phyloP scores from a whole-genome alignment of 2,888 invertebrate species.

The Limenitis camilla region DNA sequence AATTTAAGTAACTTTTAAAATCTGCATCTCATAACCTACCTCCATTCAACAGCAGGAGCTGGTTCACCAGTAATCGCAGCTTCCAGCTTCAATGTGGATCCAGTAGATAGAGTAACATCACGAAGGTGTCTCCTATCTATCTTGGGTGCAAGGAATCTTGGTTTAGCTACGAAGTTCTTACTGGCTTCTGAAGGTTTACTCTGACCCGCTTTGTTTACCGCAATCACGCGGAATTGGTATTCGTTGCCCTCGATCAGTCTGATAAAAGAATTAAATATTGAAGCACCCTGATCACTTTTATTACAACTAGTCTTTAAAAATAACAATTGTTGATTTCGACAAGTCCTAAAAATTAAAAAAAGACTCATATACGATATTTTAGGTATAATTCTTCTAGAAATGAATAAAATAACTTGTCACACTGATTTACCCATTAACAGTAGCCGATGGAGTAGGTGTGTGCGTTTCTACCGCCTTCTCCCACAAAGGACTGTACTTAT shows the following conservation, averaged over 20 bases:
- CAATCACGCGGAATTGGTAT: slow-evolving; percentile 96
- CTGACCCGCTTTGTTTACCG: slow-evolving; percentile 95
- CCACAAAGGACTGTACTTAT: slow-evolving; percentile 94
- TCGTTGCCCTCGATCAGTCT: slow-evolving; percentile 94
- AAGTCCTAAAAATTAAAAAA: background rate
- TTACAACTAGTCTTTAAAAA: background rate
- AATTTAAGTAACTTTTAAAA: background rate
- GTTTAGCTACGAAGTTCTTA: slow-evolving; percentile 89
- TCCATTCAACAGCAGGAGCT: slow-evolving; percentile 94
- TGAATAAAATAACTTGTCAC: too few relatives aligned
- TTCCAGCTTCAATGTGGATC: slow-evolving; percentile 93
- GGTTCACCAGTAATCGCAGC: slow-evolving; percentile 96
- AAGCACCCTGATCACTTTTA: background rate
- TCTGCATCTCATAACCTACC: slow-evolving; percentile 31
- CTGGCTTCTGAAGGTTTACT: slow-evolving; percentile 93
- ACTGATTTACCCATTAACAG: slow-evolving; percentile 80
- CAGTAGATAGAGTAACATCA: slow-evolving; percentile 92
- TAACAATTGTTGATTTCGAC: too few relatives aligned
- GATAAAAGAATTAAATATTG: slow-evolving; percentile 11
- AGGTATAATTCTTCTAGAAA: too few relatives aligned
- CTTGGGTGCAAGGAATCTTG: slow-evolving; percentile 92
- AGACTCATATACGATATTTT: background rate
- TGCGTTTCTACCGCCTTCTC: slow-evolving; percentile 92
- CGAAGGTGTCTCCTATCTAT: slow-evolving; percentile 95
- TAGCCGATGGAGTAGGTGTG: slow-evolving; percentile 81